These are phyloP conservation scores for Acanthiza pusilla DNA, from an alignment of 2,797 vertebrate genomes.

Conservation along the genomic window DNA sequence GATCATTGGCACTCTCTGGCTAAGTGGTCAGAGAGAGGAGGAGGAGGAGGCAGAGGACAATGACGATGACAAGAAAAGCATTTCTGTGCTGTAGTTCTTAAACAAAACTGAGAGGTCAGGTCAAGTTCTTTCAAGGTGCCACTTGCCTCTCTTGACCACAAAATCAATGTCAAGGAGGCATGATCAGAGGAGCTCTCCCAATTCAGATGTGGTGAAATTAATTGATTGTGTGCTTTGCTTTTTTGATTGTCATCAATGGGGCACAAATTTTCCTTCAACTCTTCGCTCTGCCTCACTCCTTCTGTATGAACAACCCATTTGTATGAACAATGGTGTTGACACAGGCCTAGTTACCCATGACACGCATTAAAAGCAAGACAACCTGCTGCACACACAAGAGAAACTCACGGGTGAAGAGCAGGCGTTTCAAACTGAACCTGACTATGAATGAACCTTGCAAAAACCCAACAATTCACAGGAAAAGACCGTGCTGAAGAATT, in stretches of 20 bases:
- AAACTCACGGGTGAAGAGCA: neutral
- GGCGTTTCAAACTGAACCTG: neutral
- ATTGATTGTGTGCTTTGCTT: neutral
- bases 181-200: neutral
- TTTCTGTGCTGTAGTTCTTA: neutral
- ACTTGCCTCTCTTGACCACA: neutral
- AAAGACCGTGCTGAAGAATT: fast-evolving
- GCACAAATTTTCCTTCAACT: neutral
- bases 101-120: neutral
- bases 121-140: neutral
- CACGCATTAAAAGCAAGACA: neutral
- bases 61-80: neutral
- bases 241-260: neutral
- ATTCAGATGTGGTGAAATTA: neutral
- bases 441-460: neutral
- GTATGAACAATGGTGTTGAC: neutral
- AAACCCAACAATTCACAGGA: neutral
- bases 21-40: neutral
- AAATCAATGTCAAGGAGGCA: neutral
- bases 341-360: neutral
- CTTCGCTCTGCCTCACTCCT: neutral
- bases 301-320: neutral
- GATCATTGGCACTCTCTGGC: neutral
- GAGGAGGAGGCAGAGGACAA: neutral
- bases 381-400: too few species aligned